phyloP scores from a whole-genome alignment of 1,140 invertebrate genomes.

The Galleria mellonella region DNA sequence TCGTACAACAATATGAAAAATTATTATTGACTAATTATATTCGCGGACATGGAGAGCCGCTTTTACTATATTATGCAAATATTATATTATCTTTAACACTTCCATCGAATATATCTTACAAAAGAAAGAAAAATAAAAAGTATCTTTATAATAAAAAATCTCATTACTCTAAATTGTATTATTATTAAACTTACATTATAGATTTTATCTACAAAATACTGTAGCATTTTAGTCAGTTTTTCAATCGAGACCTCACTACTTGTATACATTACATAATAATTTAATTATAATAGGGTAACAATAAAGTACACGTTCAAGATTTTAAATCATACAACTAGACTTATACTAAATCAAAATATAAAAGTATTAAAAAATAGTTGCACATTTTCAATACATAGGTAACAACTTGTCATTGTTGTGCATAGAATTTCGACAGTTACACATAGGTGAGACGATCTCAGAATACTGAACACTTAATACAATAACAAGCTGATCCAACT shows the following conservation, averaged over 20 bases:
- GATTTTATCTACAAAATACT: conserved; percentile 74
- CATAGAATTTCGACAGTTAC: conserved; percentile 20
- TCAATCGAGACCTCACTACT: conserved; percentile 45
- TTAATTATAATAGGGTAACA: conserved; percentile 58
- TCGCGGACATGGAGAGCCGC: conserved; percentile 78
- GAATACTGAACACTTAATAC: conserved; percentile 6
- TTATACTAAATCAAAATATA: conserved; percentile 74
- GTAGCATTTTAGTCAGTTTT: conserved; percentile 61
- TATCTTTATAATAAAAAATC: conserved; percentile 73
- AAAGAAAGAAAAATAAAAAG: conserved; percentile 71
- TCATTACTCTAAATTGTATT: conserved; percentile 70
- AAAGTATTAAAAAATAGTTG: conserved; percentile 73
- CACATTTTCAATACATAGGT: conserved; percentile 50
- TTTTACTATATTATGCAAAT: conserved; percentile 78
- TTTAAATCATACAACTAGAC: conserved; percentile 69
- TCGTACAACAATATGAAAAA: conserved; percentile 87
- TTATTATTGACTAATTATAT: conserved; percentile 83
- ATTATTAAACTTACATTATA: conserved; percentile 70
- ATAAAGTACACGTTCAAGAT: conserved; percentile 60
- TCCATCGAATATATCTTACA: conserved; percentile 74
- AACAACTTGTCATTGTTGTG: conserved; percentile 60
- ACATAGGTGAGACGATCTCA: background rate
- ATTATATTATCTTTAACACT: conserved; percentile 72
- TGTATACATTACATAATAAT: conserved; percentile 53
- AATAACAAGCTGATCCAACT: conserved; percentile 12